These are phyloP conservation scores for Sebastiscus tertius DNA, from an alignment of 2,797 vertebrate species.

Conservation along the genomic window DNA sequence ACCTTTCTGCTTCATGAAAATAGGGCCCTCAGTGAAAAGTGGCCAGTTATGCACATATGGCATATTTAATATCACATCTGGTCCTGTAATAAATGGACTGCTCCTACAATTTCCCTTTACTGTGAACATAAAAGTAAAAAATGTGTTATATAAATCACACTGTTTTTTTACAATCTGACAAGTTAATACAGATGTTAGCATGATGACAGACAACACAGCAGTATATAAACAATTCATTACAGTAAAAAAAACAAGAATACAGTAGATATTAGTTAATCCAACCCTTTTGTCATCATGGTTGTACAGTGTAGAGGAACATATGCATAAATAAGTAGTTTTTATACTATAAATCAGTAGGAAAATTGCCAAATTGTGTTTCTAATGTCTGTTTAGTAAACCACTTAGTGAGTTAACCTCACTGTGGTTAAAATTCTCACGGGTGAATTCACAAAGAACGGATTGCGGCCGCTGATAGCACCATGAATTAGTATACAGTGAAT, in stretches of 20 bases:
- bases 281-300: background rate
- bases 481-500: background rate
- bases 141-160: background rate
- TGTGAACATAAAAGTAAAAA: background rate
- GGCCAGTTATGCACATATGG: conserved; percentile 5
- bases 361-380: conserved; percentile 2
- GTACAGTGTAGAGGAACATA: background rate
- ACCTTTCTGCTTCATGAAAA: conserved; percentile 5
- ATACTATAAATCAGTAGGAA: background rate
- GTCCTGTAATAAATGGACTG: background rate
- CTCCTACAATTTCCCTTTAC: background rate
- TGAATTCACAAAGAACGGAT: background rate
- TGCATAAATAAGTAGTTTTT: background rate
- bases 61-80: conserved; percentile 17
- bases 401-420: background rate
- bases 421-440: background rate
- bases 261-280: background rate
- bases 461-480: background rate
- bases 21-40: background rate
- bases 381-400: conserved; percentile 6
- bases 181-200: background rate
- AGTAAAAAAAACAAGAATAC: background rate
- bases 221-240: background rate
- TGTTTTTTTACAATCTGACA: background rate
- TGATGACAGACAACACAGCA: background rate